Evolutionary conservation across 1,140 invertebrate genomes (phyloP).

Genomic region (Drosophila sp.): DNA sequence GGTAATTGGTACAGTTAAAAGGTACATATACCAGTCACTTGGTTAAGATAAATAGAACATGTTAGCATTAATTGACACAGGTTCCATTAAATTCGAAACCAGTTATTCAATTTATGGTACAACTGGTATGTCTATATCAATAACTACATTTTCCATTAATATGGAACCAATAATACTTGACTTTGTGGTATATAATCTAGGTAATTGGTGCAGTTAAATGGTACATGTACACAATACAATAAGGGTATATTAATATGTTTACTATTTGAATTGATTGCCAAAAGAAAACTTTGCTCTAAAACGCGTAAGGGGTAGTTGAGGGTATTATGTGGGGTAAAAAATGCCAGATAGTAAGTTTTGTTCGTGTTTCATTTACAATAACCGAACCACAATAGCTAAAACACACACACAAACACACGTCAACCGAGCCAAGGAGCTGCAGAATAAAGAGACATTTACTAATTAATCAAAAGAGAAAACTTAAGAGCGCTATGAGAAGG

Average conservation of each 20-base stretch:
- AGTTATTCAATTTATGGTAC: background rate
- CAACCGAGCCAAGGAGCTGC: conserved; percentile 74
- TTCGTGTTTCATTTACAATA: conserved; percentile 36
- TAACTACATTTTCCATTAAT: too few species aligned
- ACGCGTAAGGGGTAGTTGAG: conserved; percentile 44
- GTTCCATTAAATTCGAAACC: background rate
- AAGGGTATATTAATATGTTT: conserved; percentile 7
- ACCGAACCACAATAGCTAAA: conserved; percentile 60
- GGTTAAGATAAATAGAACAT: background rate
- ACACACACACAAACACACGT: conserved; percentile 66
- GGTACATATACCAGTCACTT: background rate
- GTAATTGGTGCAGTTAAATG: background rate
- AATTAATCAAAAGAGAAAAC: conserved; percentile 38
- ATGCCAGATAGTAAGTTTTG: conserved; percentile 54
- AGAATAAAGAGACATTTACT: conserved; percentile 48
- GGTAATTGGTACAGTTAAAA: background rate
- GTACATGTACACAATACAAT: conserved; percentile 15
- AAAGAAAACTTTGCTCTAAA: conserved; percentile 66
- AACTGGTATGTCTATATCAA: too few species aligned
- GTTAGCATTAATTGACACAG: background rate
- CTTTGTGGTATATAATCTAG: background rate
- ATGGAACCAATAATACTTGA: background rate
- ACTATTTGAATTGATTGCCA: conserved; percentile 6
- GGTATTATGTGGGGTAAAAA: conserved; percentile 33
- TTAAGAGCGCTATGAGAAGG: conserved; percentile 13